A percentile compares a stretch with the other conserved stretches of the same genome.
These are phyloP conservation scores for Aproaerema taeniolella DNA, from an alignment of 2,888 invertebrate genomes.

Conservation along the genomic window DNA sequence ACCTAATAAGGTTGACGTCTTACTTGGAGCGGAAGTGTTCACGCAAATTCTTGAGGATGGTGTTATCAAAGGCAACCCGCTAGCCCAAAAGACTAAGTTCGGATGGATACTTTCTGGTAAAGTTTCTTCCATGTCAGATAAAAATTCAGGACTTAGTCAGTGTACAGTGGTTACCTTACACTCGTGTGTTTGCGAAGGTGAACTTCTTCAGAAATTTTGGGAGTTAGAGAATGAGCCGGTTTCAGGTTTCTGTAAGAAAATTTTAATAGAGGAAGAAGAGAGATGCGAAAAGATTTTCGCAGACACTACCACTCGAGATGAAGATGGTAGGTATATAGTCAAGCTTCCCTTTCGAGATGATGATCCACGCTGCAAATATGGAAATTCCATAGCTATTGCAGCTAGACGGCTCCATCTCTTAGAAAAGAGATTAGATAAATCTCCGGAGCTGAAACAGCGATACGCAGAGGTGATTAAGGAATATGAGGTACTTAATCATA, in stretches of 20 bases:
- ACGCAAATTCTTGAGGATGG: conserved; percentile 20
- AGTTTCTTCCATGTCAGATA: not conserved
- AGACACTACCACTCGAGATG: conserved; percentile 6
- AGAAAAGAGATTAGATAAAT: conserved; percentile 9
- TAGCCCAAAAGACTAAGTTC: conserved; percentile 24
- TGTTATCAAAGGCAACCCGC: conserved; percentile 13
- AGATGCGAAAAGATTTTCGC: conserved; percentile 3
- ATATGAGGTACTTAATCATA: conserved; percentile 11
- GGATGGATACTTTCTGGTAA: conserved; percentile 27
- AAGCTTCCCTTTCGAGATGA: conserved; percentile 11
- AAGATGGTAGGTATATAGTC: conserved; percentile 15
- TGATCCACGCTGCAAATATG: conserved; percentile 8
- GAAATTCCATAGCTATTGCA: conserved; percentile 8
- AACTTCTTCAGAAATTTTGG: conserved; percentile 17
- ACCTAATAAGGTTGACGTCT: conserved; percentile 19
- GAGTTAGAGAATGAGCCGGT: conserved; percentile 11
- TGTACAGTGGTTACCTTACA: conserved; percentile 6
- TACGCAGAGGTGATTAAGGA: conserved; percentile 15
- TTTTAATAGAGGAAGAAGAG: conserved; percentile 1
- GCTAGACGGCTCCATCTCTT: conserved; percentile 8
- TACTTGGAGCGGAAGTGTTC: conserved; percentile 26
- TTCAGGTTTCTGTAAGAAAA: too few relatives aligned
- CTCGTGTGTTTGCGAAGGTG: conserved; percentile 2
- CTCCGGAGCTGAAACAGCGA: conserved; percentile 3
- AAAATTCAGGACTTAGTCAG: not conserved